Base-by-base conservation (phyloP, 2,113 vertebrate species). In the Actinemys pallida region DNA sequence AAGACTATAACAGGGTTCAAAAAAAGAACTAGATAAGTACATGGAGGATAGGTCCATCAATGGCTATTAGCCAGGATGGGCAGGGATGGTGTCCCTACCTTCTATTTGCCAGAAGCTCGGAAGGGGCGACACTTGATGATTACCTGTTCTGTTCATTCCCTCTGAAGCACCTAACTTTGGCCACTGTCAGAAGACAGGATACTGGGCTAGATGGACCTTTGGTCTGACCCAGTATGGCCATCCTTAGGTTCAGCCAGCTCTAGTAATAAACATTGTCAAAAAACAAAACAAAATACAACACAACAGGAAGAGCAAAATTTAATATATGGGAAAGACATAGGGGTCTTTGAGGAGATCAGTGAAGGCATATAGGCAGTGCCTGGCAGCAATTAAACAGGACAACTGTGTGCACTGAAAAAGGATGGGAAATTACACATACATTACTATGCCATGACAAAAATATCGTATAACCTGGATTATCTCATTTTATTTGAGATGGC, bases 241-340 rank as follows among this genome's bases (percentile, higher is more conserved):
- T 57, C 25, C 9, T 57, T 57, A 54, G 25, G 4, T 57, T 65
- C 14, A 35, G 6, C 14, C 62, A 35, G 62, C 90, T 93, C 42
- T 86, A 91, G 56, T 83, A 96, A 96, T 96, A 96, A 97, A 88
- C 84, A 90, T 11, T 35, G 78, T 80, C 84, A 83, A 95, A 88
- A 85, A 84, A 92, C 92, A 35, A 35, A 65, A 31, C 29, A 35
- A 31, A 62, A 62, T 35, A 14, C 11, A 31, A 35, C 35, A 35
- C 62, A 65, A 89, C 72, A 85, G 86, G 45, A 45, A 89, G 86
- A 94, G 83, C 62, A 89, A 81, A 22, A 96, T 94, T 94, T 86
- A 93, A 94, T 80, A 92, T 88, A 81, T 96, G 90, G 87, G 90
- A 93, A 90, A 78, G 59, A 95, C 95, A 96, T 42, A 47, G 90